Evolutionary conservation across 2,888 invertebrate species (phyloP).

Genomic region (Agonopterix alstromeriana): DNA sequence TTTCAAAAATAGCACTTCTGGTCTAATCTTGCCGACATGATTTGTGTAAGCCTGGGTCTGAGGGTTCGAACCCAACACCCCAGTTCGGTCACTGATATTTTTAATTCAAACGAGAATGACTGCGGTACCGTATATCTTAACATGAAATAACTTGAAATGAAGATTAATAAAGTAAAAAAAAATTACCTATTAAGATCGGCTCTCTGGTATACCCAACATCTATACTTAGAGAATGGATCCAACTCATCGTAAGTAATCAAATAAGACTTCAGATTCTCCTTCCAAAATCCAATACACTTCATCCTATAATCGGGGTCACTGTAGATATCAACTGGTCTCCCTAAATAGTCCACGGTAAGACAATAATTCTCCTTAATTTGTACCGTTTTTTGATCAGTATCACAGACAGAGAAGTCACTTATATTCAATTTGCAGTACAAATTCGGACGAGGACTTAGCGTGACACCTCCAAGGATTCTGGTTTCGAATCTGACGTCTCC

Average conservation of each 20-base stretch:
- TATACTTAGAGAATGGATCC: constrained; percentile 95
- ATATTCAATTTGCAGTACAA: constrained; percentile 95
- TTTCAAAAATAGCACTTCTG: no score
- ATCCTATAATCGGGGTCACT: constrained; percentile 97
- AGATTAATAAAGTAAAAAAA: not conserved
- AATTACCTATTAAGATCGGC: constrained; percentile 90
- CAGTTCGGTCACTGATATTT: no score
- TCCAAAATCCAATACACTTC: constrained; percentile 98
- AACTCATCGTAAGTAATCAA: constrained; percentile 96
- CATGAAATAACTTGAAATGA: no score
- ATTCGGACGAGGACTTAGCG: constrained; percentile 93
- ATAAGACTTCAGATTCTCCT: constrained; percentile 97
- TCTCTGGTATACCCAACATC: constrained; percentile 98
- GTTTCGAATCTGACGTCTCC: constrained; percentile 95
- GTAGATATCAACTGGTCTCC: constrained; percentile 96
- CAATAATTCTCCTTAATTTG: constrained; percentile 97
- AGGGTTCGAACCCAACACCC: no score
- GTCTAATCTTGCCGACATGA: no score
- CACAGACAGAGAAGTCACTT: constrained; percentile 97
- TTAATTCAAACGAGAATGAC: no score
- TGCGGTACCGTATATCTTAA: no score
- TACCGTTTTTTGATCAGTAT: constrained; percentile 95
- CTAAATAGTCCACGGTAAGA: constrained; percentile 96
- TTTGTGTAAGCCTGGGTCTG: no score
- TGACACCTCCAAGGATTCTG: constrained; percentile 96